These are phyloP conservation scores for Globicephala melas DNA, from an alignment of 2,113 vertebrate genomes.

Conservation along the genomic window DNA sequence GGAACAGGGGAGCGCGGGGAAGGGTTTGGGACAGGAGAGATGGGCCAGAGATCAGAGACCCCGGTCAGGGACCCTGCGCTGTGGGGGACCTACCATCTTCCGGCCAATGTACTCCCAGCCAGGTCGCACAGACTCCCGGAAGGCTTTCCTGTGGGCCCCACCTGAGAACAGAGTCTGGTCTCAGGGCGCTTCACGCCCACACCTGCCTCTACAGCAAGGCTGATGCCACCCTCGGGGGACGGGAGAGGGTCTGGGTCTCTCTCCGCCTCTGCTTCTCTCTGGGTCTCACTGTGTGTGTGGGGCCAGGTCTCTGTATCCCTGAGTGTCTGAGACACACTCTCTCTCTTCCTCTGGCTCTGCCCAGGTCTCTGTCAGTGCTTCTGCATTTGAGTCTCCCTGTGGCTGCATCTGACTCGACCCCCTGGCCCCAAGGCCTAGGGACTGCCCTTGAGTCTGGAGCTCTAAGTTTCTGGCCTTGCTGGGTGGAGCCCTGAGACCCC, in stretches of 20 bases:
- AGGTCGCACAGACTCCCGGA: conserved; percentile 87
- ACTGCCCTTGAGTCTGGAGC: not conserved
- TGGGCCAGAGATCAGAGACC: not conserved
- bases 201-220: not conserved
- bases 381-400: not conserved
- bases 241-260: not conserved
- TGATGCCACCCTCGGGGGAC: no score
- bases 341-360: not conserved
- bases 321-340: not conserved
- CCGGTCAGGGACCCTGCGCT: fast-evolving
- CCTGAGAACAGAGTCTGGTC: conserved; percentile 80
- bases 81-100: conserved; percentile 90
- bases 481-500: not conserved
- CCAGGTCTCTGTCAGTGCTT: not conserved
- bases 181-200: fast-evolving
- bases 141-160: conserved; percentile 89
- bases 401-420: fast-evolving
- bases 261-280: not conserved
- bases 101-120: conserved; percentile 96
- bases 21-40: not conserved
- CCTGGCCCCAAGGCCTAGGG: fast-evolving
- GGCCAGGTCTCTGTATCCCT: not conserved
- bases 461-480: not conserved
- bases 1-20: not conserved
- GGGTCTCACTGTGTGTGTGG: not conserved